Base-by-base conservation (phyloP, 2,797 vertebrate species). In the Takifugu rubripes region DNA sequence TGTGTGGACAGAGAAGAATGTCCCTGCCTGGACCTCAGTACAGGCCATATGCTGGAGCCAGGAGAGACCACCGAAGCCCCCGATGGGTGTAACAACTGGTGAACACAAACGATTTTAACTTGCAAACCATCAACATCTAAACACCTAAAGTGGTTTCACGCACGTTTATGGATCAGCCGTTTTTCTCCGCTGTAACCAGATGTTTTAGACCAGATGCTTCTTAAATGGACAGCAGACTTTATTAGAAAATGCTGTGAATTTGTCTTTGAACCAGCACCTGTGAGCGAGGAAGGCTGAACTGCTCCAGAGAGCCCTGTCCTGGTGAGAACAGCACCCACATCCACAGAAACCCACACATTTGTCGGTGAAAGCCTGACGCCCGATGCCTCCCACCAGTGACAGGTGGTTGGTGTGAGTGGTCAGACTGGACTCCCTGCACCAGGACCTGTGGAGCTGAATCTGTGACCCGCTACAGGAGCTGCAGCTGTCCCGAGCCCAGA, bases 71-170 rank as follows among this genome's bases (percentile, higher is more conserved):
- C 68, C 7, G 12, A 61, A 5, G 65, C 72, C 33, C 62, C 74
- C 0, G 92, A 96, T 0, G 90, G 91, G 51, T 96, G 94, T 67
- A 96, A 94, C 84, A 92, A 90, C 88, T 96, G 95, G 95, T 97
- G 60, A 91, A 21, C 21, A 21, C 21, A 21, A 21, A 21, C 21
- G 21, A 21, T 1, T 21, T 21, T 21, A 21, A 21, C 21, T 21
- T 21, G 21, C 21, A 21, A 21, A 21, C 21, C 21, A 21, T 21
- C 21, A 21, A 21, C 21, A 21, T 21, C 21, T 21, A 21, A 21
- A 21, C 21, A 21, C 21, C 21, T 21, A 21, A 21, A 21, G 1
- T 33, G 33, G 33, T 33, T 33, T 33, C 9, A 33, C 33, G 11
- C 10, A 11, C 2, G 2, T 33, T 33, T 11, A 42, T 33, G 21